A percentile compares a stretch with the other conserved stretches of the same genome.
These are phyloP conservation scores for Crotophaga sulcirostris DNA, from an alignment of 2,113 vertebrate genomes.

Conservation along the genomic window DNA sequence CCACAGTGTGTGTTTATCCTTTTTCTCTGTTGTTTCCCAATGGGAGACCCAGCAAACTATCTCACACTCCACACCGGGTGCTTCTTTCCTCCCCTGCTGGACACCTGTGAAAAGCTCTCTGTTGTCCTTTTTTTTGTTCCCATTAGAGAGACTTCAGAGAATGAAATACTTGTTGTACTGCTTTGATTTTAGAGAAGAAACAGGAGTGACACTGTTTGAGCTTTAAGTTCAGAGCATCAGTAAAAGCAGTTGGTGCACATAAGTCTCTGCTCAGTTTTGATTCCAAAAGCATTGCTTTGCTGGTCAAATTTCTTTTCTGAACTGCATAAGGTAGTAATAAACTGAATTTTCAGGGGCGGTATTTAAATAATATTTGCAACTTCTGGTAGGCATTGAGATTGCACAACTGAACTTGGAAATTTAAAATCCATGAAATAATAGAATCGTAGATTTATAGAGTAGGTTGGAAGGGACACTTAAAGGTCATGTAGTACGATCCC, in stretches of 20 bases:
- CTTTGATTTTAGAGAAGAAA: not conserved
- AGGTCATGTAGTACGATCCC: no score
- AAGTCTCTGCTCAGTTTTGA: not conserved
- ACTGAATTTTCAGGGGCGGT: not conserved
- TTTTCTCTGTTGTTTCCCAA: not conserved
- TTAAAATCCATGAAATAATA: not conserved
- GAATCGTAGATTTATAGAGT: no score
- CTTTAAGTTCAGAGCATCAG: not conserved
- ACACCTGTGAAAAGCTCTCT: not conserved
- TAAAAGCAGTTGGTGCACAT: not conserved
- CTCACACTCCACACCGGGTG: not conserved
- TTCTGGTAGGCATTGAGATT: not conserved
- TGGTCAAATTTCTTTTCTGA: not conserved
- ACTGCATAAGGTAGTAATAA: not conserved
- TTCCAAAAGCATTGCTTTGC: not conserved
- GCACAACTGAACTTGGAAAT: not conserved
- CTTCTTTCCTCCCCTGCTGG: not conserved
- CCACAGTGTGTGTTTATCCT: not conserved
- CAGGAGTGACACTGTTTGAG: not conserved
- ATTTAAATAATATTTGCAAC: constrained; percentile 14
- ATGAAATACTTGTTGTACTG: not conserved
- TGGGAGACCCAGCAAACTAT: not conserved
- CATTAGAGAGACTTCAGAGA: not conserved
- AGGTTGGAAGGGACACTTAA: no score
- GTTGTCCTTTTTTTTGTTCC: not conserved